Evolutionary conservation across 2,797 vertebrate species (phyloP), one percentile per base, ranked within the genome.

Genomic region (Pampus argenteus): DNA sequence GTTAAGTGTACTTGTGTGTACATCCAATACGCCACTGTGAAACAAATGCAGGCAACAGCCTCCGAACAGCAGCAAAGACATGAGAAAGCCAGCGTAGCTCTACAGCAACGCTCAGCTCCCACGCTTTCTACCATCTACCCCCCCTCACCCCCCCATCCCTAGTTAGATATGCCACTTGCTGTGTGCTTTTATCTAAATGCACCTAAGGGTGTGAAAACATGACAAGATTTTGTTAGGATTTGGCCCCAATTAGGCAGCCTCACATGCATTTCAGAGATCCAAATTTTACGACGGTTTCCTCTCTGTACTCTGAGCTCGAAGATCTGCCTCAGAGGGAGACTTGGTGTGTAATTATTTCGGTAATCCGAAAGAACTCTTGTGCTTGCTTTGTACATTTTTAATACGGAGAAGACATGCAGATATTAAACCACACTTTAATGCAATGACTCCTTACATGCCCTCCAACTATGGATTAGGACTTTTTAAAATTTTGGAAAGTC

Each of bases 171-270:
- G 76, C 83, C 71, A 71, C 78, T 84, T 50, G 77, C 81, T 85
- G 82, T 73, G 66, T 78, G 68, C 83, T 90, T 91, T 89, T 85
- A 89, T 91, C 80, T 87, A 77, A 87, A 82, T 69, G 71, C 73
- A 91, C 83, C 86, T 87, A 48, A 84, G 88, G 89, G 80, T 84
- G 81, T 79, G 66, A 79, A 86, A 88, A 88, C 81, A 89, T 81
- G 87, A 87, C 81, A 80, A 67, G 78, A 86, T 89, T 87, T 84
- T 79, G 74, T 85, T 86, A 66, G 78, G 76, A 88, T 86, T 79
- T 86, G 83, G 78, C 76, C 76, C 85, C 78, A 91, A 91, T 91
- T 91, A 90, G 79, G 78, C 72, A 0, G 40, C 71, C 60, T 84
- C 62, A 57, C 76, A 57, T 62, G 69, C 42, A 60, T 88, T 81